Percentiles rank a stretch among this genome's conserved stretches.
These are phyloP conservation scores for Strix uralensis DNA, from an alignment of 2,113 vertebrate genomes.

Conservation along the genomic window DNA sequence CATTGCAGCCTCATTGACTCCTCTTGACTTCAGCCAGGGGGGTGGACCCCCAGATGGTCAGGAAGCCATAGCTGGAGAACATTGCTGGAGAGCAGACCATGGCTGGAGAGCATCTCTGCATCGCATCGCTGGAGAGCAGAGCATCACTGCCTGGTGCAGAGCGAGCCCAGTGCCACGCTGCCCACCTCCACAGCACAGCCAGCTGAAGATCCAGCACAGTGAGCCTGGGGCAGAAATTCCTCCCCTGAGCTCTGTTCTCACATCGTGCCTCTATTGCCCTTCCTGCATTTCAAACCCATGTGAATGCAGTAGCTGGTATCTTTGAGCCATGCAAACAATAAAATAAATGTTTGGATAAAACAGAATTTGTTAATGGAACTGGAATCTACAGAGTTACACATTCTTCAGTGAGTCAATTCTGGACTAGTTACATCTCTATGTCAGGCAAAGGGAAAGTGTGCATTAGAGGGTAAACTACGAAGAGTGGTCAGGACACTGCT, in stretches of 20 bases:
- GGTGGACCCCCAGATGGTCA: not conserved
- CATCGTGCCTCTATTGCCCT: not conserved
- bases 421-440: not conserved
- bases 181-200: not conserved
- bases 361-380: not conserved
- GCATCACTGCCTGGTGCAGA: not conserved
- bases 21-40: not conserved
- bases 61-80: not conserved
- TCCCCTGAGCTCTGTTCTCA: not conserved
- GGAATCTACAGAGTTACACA: not conserved
- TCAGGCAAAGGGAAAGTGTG: not conserved
- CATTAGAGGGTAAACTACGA: not conserved
- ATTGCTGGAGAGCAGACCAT: not conserved
- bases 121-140: not conserved
- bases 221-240: not conserved
- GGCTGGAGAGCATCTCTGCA: not conserved
- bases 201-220: not conserved
- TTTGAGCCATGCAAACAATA: not conserved
- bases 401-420: not conserved
- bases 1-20: not conserved
- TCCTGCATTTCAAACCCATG: not conserved
- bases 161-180: accelerated
- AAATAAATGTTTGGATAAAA: not conserved
- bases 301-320: not conserved
- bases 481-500: not conserved